Percentiles rank a stretch among this genome's conserved stretches.
These are phyloP conservation scores for Drosophila sproati DNA, from an alignment of 1,140 invertebrate species.

Conservation along the genomic window DNA sequence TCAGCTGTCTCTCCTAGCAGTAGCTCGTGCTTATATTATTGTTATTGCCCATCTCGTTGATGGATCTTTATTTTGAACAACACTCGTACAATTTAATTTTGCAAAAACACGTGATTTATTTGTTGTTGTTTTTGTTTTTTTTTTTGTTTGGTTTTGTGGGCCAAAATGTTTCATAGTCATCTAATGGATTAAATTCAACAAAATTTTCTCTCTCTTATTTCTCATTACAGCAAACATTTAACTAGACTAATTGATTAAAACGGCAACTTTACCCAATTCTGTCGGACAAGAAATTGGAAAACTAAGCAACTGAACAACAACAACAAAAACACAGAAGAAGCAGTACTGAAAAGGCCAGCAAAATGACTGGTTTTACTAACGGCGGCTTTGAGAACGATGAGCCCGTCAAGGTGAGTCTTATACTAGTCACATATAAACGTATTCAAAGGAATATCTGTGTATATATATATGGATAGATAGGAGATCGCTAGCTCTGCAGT, in stretches of 20 bases:
- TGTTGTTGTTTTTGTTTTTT: neutral
- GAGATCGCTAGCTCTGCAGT: too few species aligned
- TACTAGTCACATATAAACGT: slow-evolving; percentile 41
- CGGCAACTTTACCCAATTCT: neutral
- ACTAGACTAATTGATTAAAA: slow-evolving; percentile 54
- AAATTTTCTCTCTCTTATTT: slow-evolving; percentile 13
- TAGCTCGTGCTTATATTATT: slow-evolving; percentile 9
- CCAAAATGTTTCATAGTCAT: slow-evolving; percentile 31
- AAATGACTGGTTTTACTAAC: slow-evolving; percentile 83
- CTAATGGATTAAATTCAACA: slow-evolving; percentile 41
- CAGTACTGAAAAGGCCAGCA: slow-evolving; percentile 51
- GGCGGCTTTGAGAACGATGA: slow-evolving; percentile 82
- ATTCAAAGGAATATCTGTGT: slow-evolving; percentile 45
- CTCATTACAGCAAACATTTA: slow-evolving; percentile 54
- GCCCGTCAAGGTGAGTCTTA: slow-evolving; percentile 78
- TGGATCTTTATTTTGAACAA: slow-evolving; percentile 49
- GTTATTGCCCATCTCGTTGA: slow-evolving; percentile 30
- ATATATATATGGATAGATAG: too few species aligned
- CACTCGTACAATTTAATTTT: slow-evolving; percentile 8
- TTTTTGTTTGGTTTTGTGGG: slow-evolving; percentile 8
- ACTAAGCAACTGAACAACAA: neutral
- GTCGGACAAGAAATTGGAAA: slow-evolving; percentile 2
- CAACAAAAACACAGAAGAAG: neutral
- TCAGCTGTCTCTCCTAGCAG: neutral
- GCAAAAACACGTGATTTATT: too few species aligned